These are phyloP conservation scores for Isoperla grammatica DNA, from an alignment of 2,888 invertebrate species.

Conservation along the genomic window DNA sequence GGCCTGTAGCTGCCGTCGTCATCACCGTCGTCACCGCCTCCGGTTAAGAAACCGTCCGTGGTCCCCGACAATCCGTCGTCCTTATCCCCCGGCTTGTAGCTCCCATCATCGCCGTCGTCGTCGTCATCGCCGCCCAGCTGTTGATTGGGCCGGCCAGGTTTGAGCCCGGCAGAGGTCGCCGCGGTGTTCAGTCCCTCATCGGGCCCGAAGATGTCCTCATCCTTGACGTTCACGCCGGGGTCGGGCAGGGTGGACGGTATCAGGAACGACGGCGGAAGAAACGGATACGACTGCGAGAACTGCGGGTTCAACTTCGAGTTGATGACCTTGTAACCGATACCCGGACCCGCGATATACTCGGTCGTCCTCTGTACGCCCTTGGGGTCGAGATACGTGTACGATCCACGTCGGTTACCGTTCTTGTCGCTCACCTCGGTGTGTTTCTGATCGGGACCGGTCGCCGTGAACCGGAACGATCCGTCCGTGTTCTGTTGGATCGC, in stretches of 20 bases:
- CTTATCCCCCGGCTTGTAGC: conserved; percentile 2
- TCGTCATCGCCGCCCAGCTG: neutral
- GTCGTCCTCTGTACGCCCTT: conserved; percentile 71
- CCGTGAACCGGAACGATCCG: conserved; percentile 68
- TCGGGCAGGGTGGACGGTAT: conserved; percentile 32
- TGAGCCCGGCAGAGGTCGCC: conserved; percentile 7
- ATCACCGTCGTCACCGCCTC: conserved; percentile 1
- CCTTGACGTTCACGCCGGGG: conserved; percentile 21
- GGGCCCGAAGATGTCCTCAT: conserved; percentile 24
- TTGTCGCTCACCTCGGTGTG: conserved; percentile 51
- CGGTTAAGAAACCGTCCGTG: conserved; percentile 8
- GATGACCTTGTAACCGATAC: conserved; percentile 64
- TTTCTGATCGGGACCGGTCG: conserved; percentile 70
- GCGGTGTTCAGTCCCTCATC: conserved; percentile 45
- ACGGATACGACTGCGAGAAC: conserved; percentile 41
- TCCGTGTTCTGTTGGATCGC: conserved; percentile 66
- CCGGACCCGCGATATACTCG: conserved; percentile 73
- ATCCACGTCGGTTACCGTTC: conserved; percentile 50
- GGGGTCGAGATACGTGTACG: conserved; percentile 72
- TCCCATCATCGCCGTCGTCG: neutral
- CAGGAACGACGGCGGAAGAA: conserved; percentile 48
- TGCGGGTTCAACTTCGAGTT: conserved; percentile 54
- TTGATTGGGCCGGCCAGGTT: conserved; percentile 19
- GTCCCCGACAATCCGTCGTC: conserved; percentile 24
- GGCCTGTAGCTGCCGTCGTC: neutral